Base-by-base conservation (phyloP, 2,888 invertebrate genomes). In the Boloria euphrosyne region DNA sequence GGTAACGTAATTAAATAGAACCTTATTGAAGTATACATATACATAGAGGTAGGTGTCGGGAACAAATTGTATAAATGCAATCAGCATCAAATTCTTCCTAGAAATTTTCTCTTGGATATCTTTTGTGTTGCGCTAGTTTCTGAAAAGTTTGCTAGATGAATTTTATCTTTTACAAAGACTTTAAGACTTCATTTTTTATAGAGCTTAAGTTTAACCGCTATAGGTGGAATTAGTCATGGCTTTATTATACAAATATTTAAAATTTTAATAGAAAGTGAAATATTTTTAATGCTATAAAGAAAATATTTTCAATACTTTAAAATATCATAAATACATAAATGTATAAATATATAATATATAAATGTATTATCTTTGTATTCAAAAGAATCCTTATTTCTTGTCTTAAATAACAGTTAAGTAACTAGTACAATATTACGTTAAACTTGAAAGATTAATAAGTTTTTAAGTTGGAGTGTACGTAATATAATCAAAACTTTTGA, bases 401-500 rank as follows among this genome's bases (percentile, higher is more conserved):
- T 17, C 31, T n/a, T 16, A 38, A 38, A 22, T 13, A 47, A 50
- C 16, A 43, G n/a, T 60, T 16, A 63, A 52, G 49, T 38, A 43
- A 43, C 16, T 46, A 17, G 18, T 18, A 65, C 46, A 65, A 50
- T 74, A 49, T 18, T 47, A 4, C 13, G 46, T 31, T 31, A 14
- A 31, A 31, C 47, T 72, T 77, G 76, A 84, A 84, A 86, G 82
- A 87, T 87, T 87, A 86, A 84, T 81, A 86, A 85, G 81, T 82
- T 80, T 82, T 79, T 80, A 75, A 79, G 76, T 74, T 77, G 76
- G 77, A 82, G 79, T 82, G 78, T 84, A 86, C 85, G 86, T 86
- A 87, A 89, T 88, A 86, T 84, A 89, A 90, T 90, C 89, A 88
- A 89, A 91, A 91, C 80, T 90, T 91, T 90, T 90, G 87, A 90